phyloP scores from a whole-genome alignment of 1,140 invertebrate genomes.

The Anastrepha ludens region DNA sequence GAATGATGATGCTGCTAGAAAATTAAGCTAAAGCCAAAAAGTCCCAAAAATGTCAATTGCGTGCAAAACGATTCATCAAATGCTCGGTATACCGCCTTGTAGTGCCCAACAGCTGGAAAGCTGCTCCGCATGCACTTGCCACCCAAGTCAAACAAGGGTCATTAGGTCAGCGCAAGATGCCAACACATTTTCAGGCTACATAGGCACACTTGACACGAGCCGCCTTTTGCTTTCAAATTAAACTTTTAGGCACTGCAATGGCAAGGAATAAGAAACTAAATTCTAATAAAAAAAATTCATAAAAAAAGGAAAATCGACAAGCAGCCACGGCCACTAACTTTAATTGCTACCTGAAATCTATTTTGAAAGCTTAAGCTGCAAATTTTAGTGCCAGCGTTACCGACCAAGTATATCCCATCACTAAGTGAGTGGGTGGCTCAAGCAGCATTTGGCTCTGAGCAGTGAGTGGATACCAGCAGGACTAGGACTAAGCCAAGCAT shows the following conservation, averaged over 20 bases:
- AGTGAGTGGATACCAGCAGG: no score
- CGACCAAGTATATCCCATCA: neutral
- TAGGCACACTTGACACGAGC: neutral
- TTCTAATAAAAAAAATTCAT: neutral
- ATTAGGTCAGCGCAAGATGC: neutral
- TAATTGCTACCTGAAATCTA: constrained; percentile 30
- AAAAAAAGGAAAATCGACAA: neutral
- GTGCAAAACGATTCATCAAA: constrained; percentile 27
- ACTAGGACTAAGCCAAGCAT: neutral
- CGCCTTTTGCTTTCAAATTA: neutral
- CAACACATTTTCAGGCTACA: neutral
- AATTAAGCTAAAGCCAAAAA: neutral
- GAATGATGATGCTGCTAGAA: neutral
- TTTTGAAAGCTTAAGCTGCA: neutral
- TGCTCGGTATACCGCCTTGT: neutral
- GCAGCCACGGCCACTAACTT: neutral
- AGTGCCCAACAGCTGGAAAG: neutral
- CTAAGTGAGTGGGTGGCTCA: neutral
- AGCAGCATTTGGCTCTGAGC: no score
- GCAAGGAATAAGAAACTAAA: neutral
- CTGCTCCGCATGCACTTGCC: neutral
- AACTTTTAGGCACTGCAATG: neutral
- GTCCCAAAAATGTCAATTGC: constrained; percentile 21
- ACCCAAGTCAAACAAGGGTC: neutral
- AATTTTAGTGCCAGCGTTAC: neutral